Percentiles rank a stretch among this genome's conserved stretches.
These are phyloP conservation scores for Adineta ricciae DNA, from an alignment of 2,888 invertebrate genomes.

Conservation along the genomic window DNA sequence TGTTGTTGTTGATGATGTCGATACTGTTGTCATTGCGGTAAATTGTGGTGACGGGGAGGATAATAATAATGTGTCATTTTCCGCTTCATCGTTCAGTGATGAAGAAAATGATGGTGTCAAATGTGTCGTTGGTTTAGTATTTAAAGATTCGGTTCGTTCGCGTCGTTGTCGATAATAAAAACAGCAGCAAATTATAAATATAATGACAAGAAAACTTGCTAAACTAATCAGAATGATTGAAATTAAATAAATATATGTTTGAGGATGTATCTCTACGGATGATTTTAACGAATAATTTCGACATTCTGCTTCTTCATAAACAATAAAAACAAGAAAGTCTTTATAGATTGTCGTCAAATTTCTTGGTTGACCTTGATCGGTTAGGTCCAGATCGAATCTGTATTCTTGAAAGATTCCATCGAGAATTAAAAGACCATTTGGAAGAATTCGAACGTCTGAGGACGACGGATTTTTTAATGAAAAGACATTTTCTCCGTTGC, in stretches of 20 bases:
- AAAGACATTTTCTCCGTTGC: neutral
- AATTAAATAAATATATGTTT: neutral
- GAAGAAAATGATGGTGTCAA: conserved; percentile 23
- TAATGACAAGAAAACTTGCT: neutral
- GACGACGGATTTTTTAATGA: neutral
- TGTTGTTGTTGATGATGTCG: neutral
- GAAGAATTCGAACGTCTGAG: neutral
- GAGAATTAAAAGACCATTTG: neutral
- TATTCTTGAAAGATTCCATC: neutral
- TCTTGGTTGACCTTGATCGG: neutral
- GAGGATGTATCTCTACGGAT: neutral
- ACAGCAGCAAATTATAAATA: neutral
- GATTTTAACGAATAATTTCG: neutral
- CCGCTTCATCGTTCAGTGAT: neutral
- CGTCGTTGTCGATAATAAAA: neutral
- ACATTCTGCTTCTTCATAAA: neutral
- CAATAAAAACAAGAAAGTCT: neutral
- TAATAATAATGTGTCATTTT: conserved; percentile 4
- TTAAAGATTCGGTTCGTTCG: neutral
- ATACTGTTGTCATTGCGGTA: conserved; percentile 6
- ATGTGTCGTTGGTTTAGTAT: neutral
- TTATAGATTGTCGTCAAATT: neutral
- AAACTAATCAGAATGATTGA: neutral
- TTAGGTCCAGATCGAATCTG: neutral
- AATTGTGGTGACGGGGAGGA: conserved; percentile 2